A percentile compares a stretch with the other conserved stretches of the same genome.
phyloP scores from a whole-genome alignment of 2,888 invertebrate genomes.

The Acronicta leporina region DNA sequence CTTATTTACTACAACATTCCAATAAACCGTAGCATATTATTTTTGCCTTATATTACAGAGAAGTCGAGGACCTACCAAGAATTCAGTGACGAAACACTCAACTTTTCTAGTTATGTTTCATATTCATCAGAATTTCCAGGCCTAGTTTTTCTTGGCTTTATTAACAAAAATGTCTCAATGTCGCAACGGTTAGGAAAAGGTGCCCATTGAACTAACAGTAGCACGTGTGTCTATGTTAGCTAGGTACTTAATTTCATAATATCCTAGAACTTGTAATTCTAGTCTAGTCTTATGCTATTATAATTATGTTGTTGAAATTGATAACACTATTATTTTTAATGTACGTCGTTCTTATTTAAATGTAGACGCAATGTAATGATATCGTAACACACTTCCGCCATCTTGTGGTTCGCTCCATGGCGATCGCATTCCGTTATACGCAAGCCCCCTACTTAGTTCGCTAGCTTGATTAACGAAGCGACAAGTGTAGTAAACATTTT shows the following conservation, averaged over 20 bases:
- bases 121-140: not conserved
- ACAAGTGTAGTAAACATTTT: slow-evolving; percentile 42
- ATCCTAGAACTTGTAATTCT: not conserved
- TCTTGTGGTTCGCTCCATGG: slow-evolving; percentile 50
- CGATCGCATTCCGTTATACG: slow-evolving; percentile 74
- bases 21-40: not conserved
- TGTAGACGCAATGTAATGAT: slow-evolving; percentile 47
- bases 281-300: not conserved
- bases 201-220: no score
- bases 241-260: no score
- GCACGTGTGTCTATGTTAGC: no score
- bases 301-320: slow-evolving; percentile 23
- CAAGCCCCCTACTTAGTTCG: slow-evolving; percentile 51
- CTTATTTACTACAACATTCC: slow-evolving; percentile 10
- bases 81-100: not conserved
- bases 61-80: not conserved
- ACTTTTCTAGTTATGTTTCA: not conserved
- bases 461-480: slow-evolving; percentile 64
- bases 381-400: slow-evolving; percentile 60
- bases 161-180: no score
- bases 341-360: slow-evolving; percentile 44
- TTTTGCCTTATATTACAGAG: not conserved
- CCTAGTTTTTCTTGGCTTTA: no score
- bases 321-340: slow-evolving; percentile 40
- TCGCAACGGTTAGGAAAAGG: no score